A percentile compares a stretch with the other conserved stretches of the same genome.
These are phyloP conservation scores for Scalopus aquaticus DNA, from an alignment of 2,113 vertebrate species.

Conservation along the genomic window DNA sequence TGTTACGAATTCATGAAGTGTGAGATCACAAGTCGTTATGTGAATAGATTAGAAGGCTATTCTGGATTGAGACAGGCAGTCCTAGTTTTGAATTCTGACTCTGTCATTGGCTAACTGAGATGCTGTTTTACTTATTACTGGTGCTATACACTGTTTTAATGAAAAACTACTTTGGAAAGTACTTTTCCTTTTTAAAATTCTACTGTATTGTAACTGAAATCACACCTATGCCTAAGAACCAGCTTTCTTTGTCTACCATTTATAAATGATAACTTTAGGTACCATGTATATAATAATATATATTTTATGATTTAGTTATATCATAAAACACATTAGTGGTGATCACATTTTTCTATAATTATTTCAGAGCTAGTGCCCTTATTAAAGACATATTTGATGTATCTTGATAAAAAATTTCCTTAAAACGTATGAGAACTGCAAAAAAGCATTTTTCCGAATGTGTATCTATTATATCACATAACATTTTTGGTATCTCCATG, in stretches of 20 bases:
- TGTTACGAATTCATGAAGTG: slow-evolving; percentile 40
- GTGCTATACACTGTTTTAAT: not conserved
- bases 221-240: not conserved
- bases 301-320: not conserved
- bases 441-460: not conserved
- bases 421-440: not conserved
- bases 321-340: not conserved
- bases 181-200: not conserved
- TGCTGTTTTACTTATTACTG: not conserved
- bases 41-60: not conserved
- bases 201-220: not conserved
- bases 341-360: not conserved
- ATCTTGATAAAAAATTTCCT: slow-evolving; percentile 6
- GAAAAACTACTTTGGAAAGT: not conserved
- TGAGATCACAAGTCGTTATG: slow-evolving; percentile 22
- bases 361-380: not conserved
- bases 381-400: not conserved
- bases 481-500: not conserved
- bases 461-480: not conserved
- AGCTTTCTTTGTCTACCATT: not conserved
- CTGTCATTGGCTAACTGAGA: slow-evolving; percentile 34
- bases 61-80: not conserved
- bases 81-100: slow-evolving; percentile 5
- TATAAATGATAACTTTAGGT: not conserved
- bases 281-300: not conserved